A percentile compares a stretch with the other conserved stretches of the same genome.
phyloP scores from a whole-genome alignment of 2,888 invertebrate genomes.

The Alitta virens region DNA sequence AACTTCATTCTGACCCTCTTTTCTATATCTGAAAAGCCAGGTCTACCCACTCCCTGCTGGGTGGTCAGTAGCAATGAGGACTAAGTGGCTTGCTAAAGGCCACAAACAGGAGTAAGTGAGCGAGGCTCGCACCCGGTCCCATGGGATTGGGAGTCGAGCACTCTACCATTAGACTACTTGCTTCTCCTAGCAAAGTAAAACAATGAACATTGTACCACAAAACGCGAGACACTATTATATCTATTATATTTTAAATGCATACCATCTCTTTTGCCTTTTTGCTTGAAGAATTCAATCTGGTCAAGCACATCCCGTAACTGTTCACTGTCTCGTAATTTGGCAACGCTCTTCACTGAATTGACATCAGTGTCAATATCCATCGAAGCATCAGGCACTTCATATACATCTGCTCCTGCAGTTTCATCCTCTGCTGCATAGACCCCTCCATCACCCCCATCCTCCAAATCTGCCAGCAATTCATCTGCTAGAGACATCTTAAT shows the following conservation, averaged over 20 bases:
- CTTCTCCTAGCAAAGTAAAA: no score
- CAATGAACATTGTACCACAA: no score
- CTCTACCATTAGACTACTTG: no score
- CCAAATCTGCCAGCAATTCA: constrained; percentile 89
- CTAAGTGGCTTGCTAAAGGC: no score
- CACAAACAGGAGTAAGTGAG: no score
- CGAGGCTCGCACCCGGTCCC: no score
- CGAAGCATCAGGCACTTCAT: constrained; percentile 64
- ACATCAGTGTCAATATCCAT: constrained; percentile 35
- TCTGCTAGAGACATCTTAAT: constrained; percentile 98
- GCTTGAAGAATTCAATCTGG: constrained; percentile 70
- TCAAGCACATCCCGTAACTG: constrained; percentile 62
- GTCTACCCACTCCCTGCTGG: no score
- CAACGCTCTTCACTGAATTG: constrained; percentile 78
- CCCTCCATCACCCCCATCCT: constrained; percentile 66
- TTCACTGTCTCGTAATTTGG: constrained; percentile 82
- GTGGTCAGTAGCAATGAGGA: no score
- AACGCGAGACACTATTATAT: no score
- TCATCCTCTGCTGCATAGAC: constrained; percentile 34
- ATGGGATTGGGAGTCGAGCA: no score
- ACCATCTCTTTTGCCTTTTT: constrained; percentile 25
- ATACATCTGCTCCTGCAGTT: constrained; percentile 66
- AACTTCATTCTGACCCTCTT: no score
- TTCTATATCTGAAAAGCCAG: no score
- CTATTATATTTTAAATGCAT: constrained; percentile 2